These are phyloP conservation scores for Zaprionus ghesquierei DNA, from an alignment of 1,140 invertebrate species.

Conservation along the genomic window DNA sequence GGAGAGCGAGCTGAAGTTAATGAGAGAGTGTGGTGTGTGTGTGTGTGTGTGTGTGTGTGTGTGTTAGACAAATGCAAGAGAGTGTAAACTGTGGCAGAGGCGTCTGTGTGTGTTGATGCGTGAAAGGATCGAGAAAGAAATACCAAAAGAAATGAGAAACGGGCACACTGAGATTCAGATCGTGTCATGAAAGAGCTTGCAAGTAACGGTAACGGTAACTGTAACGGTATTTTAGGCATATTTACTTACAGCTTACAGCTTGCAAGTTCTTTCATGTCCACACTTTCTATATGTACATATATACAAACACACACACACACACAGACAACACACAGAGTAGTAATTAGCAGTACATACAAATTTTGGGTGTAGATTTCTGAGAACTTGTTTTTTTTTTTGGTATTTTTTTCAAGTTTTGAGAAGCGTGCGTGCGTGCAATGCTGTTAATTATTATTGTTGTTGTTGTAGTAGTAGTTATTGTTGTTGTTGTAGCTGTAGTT, in stretches of 20 bases:
- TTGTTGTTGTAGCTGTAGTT: constrained; percentile 45
- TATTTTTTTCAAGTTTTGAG: constrained; percentile 23
- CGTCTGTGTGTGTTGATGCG: not conserved
- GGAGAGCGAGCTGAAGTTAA: not conserved
- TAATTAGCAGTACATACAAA: constrained; percentile 70
- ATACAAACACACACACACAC: not conserved
- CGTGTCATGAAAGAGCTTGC: constrained; percentile 11
- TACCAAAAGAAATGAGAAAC: constrained; percentile 16
- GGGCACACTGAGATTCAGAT: constrained; percentile 10
- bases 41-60: not conserved
- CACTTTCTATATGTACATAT: not conserved
- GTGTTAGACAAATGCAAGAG: no score
- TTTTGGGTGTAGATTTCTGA: constrained; percentile 44
- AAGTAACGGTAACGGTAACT: not conserved
- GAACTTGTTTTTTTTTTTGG: constrained; percentile 2
- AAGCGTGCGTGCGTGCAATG: constrained; percentile 59
- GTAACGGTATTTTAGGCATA: not conserved
- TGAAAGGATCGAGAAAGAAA: constrained; percentile 3
- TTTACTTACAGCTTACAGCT: no score
- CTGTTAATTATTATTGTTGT: constrained; percentile 33
- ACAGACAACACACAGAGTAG: constrained; percentile 22
- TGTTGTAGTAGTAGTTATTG: constrained; percentile 29
- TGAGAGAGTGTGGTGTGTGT: not conserved
- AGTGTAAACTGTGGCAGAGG: no score
- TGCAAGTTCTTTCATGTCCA: constrained; percentile 9